Evolutionary conservation across 35 echinoderm and acorn worm genomes (phyloP), one percentile per base, ranked within the genome.

Genomic region (Apostichopus californicus): DNA sequence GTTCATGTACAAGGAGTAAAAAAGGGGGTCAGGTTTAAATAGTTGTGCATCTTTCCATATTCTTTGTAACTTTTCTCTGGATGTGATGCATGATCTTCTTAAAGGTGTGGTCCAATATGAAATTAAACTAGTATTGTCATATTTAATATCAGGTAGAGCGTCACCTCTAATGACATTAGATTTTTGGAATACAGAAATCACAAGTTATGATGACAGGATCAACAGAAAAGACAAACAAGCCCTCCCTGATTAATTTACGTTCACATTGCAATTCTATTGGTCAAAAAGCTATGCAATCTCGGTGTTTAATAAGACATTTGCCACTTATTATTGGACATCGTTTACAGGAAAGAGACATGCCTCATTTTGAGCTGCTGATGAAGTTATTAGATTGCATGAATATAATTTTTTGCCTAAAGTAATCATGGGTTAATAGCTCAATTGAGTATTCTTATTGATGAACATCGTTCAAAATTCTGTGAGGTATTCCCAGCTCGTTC

Each of bases 321-420:
- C 17, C 68, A 85, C 57, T 20, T 92, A 22, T 78, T 92, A 11
- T 85, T 53, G 54, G 70, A 85, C 46, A 10, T 86, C 14, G 81
- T 85, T 55, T 92, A 80, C 65, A 86, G 84, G 91, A 34, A 34
- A 34, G 28, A 2, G 28, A 34, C 28, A 34, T 34, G 28, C 28
- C 28, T 34, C 1, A 34, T 34, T 34, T 34, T 34, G 2, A 34
- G 28, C 28, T 34, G 28, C 28, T 34, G 28, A 1, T 34, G 28
- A 34, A 34, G 28, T 34, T 34, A 34, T 34, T 34, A 34, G 28
- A 34, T 34, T 34, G 0, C 0, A 34, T 79, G 85, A n/a, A 92
- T 92, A 80, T 84, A 84, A 12, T 25, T 92, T 86, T 56, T 34
- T 58, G 54, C 91, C 91, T n/a, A 83, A 78, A 84, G 5, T 57